Evolutionary conservation across 2,113 vertebrate species (phyloP), one percentile per base, ranked within the genome.

Genomic region (Ammodytes dubius): DNA sequence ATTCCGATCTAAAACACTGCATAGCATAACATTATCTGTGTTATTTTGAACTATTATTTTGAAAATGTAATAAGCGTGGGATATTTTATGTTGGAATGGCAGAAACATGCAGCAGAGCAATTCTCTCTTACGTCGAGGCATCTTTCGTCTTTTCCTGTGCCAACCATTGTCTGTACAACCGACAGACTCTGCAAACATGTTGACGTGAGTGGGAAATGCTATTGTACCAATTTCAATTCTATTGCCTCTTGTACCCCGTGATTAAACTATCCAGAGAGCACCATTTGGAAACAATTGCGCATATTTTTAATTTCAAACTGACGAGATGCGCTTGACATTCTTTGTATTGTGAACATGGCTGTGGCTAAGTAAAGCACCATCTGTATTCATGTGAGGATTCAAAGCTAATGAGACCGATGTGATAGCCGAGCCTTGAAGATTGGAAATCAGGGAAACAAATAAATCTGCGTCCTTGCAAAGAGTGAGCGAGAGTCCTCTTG

Each of bases 401-500:
- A 13, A 58, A 61, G 58, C 76, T 66, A 71, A 82, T 59, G 81
- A 82, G 46, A 81, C 61, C 47, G 54, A 39, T 5, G 3, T 5
- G 58, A 77, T 42, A 81, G 60, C 15, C 1, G 46, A 79, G 70
- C 37, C 45, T 63, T 68, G 47, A 58, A 81, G 52, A 81, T 66
- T 73, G 69, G 47, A 80, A 84, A 70, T 79, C n/a, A 67, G 11
- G 13, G 66, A 78, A 79, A 77, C 77, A 77, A 88, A 88, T 43
- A 82, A 59, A 79, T 83, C 9, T 52, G 45, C 59, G 81, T 4
- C 46, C 57, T 79, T 63, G 46, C 45, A 70, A 61, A 15, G 45
- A 70, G 53, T 4, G 50, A 59, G 72, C 17, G 27, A 2, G 4
- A 47, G 17, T 66, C 42, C 14, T 2, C 17, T 11, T 53, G 65